Conservation (phyloP, 1,140 invertebrate species). For the Pseudomyrmex gracilis region DNA sequence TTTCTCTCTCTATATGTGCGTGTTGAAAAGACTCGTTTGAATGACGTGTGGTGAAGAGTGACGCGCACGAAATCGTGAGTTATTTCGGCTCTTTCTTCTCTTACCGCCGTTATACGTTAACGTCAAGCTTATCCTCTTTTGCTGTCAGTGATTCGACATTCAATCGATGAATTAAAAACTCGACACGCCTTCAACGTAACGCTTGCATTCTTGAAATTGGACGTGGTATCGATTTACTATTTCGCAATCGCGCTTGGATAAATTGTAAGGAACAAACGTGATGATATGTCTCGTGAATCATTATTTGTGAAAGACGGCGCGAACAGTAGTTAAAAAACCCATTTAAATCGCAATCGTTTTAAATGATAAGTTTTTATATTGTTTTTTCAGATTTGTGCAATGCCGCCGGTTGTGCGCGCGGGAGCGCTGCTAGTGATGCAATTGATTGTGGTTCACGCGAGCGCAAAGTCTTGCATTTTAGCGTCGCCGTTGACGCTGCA, state of each 20-base stretch:
- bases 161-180: constrained; percentile 44
- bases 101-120: not conserved
- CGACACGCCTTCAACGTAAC: not conserved
- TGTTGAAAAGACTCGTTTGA: not conserved
- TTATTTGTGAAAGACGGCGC: too few relatives aligned
- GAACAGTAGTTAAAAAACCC: too few relatives aligned
- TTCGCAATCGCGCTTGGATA: too few relatives aligned
- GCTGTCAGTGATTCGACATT: constrained; percentile 10
- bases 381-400: constrained; percentile 17
- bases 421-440: constrained; percentile 32
- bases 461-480: constrained; percentile 64
- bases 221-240: not conserved
- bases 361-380: not conserved
- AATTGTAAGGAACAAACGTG: too few relatives aligned
- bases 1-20: too few relatives aligned
- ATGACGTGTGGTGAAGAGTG: not conserved
- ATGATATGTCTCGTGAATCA: too few relatives aligned
- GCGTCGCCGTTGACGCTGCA: constrained; percentile 78
- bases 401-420: not conserved
- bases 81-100: constrained; percentile 14
- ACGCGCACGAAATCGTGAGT: not conserved
- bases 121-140: constrained; percentile 12
- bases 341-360: not conserved
- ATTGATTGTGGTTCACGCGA: not conserved
- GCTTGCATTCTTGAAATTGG: not conserved